Percentiles rank a stretch among this genome's conserved stretches.
phyloP scores from a whole-genome alignment of 2,797 vertebrate genomes.

The Acipenser ruthenus region DNA sequence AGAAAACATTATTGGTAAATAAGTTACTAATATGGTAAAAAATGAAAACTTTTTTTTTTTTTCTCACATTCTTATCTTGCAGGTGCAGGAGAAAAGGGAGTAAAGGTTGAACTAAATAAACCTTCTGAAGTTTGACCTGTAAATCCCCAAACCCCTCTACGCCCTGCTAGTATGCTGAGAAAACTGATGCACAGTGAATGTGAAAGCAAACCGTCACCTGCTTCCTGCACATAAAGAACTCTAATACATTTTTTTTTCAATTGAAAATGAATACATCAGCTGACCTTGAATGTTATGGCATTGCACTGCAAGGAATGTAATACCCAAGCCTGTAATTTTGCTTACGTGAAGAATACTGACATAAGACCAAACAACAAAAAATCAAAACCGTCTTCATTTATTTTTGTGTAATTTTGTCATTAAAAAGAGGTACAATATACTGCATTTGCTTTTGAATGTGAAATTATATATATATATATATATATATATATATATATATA shows the following conservation, averaged over 20 bases:
- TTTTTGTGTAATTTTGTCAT: constrained; percentile 41
- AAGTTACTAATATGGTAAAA: too few species aligned
- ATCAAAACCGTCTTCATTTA: constrained; percentile 24
- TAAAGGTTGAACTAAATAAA: constrained; percentile 85
- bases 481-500: too few species aligned
- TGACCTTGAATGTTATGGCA: constrained; percentile 66
- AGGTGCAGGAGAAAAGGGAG: constrained; percentile 80
- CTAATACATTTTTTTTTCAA: constrained; percentile 33
- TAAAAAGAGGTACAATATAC: constrained; percentile 36
- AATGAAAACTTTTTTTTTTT: too few species aligned
- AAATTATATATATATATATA: constrained; percentile 5
- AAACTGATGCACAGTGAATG: constrained; percentile 20
- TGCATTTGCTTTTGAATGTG: constrained; percentile 23
- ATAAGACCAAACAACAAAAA: constrained; percentile 45
- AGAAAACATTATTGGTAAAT: too few species aligned
- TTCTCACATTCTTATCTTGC: background rate
- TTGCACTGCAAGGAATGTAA: constrained; percentile 63
- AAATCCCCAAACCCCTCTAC: constrained; percentile 11
- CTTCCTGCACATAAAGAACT: constrained; percentile 20
- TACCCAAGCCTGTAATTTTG: constrained; percentile 40
- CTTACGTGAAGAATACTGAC: constrained; percentile 44
- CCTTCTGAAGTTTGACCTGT: constrained; percentile 55
- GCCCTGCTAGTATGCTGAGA: too few species aligned
- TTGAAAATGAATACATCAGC: constrained; percentile 48
- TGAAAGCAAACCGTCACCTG: constrained; percentile 20